Percentiles rank a stretch among this genome's conserved stretches.
Conservation (phyloP, 2,113 vertebrate genomes). For the Prionailurus viverrinus region DNA sequence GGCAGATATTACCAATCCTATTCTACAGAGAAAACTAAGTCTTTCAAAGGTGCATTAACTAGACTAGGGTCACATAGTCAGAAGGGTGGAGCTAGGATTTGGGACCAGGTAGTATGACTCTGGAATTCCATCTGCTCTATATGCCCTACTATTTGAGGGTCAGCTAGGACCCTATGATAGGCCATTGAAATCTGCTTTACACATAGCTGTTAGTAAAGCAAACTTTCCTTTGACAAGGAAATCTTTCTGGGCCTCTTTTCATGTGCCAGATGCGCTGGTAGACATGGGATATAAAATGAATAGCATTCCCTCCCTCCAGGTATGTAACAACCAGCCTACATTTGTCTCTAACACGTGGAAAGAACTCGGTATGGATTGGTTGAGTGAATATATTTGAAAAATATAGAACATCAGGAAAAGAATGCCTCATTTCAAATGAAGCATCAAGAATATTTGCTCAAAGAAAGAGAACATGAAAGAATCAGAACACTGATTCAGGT, state of each 20-base stretch:
- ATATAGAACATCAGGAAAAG: slow-evolving; percentile 20
- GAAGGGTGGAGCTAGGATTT: neutral
- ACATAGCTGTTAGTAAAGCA: neutral
- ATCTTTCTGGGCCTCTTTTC: slow-evolving; percentile 37
- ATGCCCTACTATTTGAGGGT: neutral
- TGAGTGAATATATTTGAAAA: slow-evolving; percentile 64
- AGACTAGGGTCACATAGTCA: neutral
- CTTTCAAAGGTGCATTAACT: neutral
- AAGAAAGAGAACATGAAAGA: slow-evolving; percentile 38
- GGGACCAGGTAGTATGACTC: neutral
- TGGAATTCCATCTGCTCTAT: neutral
- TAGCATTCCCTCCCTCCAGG: slow-evolving; percentile 34
- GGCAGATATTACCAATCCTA: slow-evolving; percentile 36
- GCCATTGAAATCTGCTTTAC: neutral
- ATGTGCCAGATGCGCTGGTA: slow-evolving; percentile 34
- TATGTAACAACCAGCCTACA: slow-evolving; percentile 27
- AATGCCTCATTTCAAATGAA: slow-evolving; percentile 51
- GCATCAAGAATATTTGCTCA: slow-evolving; percentile 6
- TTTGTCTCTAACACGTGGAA: slow-evolving; percentile 56
- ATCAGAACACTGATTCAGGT: neutral
- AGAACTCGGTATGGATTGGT: neutral
- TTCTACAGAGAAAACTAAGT: neutral
- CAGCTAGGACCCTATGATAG: neutral
- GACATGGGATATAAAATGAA: slow-evolving; percentile 33
- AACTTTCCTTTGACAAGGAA: slow-evolving; percentile 53